Evolutionary conservation across 2,888 invertebrate genomes (phyloP).

Genomic region (Pyrocoelia pectoralis): DNA sequence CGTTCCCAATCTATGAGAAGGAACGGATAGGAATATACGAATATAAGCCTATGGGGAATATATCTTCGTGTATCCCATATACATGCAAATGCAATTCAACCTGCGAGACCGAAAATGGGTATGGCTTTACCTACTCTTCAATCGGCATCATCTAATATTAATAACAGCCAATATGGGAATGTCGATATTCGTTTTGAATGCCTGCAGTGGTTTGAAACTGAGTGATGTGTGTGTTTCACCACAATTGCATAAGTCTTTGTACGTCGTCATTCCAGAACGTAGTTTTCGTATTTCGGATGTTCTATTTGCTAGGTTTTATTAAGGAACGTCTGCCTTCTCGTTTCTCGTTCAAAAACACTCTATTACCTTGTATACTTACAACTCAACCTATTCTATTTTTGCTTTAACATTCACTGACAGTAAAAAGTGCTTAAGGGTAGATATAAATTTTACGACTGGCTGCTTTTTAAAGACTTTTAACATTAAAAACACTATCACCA

Average conservation of each 20-base stretch:
- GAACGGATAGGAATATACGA: constrained; percentile 32
- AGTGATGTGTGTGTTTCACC: constrained; percentile 30
- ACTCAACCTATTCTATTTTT: constrained; percentile 9
- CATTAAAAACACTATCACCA: constrained; percentile 7
- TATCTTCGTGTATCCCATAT: constrained; percentile 51
- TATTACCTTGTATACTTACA: background rate
- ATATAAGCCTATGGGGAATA: constrained; percentile 42
- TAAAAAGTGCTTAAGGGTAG: constrained; percentile 7
- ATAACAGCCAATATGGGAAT: constrained; percentile 43
- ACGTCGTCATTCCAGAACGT: constrained; percentile 6
- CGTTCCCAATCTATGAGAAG: constrained; percentile 23
- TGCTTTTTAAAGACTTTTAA: constrained; percentile 4
- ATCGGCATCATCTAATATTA: constrained; percentile 51
- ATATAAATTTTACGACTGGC: constrained; percentile 11
- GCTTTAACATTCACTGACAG: constrained; percentile 1
- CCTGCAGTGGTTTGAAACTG: constrained; percentile 37
- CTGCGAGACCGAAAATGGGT: constrained; percentile 53
- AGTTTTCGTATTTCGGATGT: background rate
- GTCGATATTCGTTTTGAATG: constrained; percentile 36
- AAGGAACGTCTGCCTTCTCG: too few species aligned
- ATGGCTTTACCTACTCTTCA: constrained; percentile 45
- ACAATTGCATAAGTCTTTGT: constrained; percentile 18
- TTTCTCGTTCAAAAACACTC: background rate
- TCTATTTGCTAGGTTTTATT: constrained; percentile 3
- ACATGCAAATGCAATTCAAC: constrained; percentile 58